Evolutionary conservation across 1,140 invertebrate genomes (phyloP), one percentile per base, ranked within the genome.

Genomic region (Bombus ignitus): DNA sequence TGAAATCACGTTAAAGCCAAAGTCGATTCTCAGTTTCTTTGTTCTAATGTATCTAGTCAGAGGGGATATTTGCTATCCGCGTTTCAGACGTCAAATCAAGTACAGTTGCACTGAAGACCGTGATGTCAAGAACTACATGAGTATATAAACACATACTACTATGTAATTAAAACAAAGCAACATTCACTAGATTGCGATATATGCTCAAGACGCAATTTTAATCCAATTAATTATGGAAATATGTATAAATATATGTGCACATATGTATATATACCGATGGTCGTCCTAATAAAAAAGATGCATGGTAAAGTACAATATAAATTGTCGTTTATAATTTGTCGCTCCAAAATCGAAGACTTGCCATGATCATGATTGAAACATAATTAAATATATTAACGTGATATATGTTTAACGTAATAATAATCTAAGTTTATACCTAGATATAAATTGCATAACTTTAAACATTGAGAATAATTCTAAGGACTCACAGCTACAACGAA

Each of bases 21-120:
- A 57, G 62, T 53, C 35, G 47, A 86, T 42, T 42, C 22, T 53
- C 6, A 44, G 25, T 28, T 62, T 37, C 77, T 84, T 87, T 84
- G 87, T 83, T 76, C 53, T 59, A 72, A 65, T 68, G 28, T 44
- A 59, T 87, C 25, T 37, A 84, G 37, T 79, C 22, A 28, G 65
- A 39, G 15, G 35, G 22, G 62, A n/a, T 32, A 80, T 18, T 66
- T 28, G 77, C 28, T 68, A 87, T 78, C 83, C 76, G 59, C 39
- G 76, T 37, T 83, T 39, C 65, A 83, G 57, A 76, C 44, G 65
- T 83, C 25, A 65, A n/a, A 42, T 12, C 53, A 53, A 85, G 89
- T 87, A 47, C 89, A 78, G 59, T 32, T 87, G 76, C 47, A 89
- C 88, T 80, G 66, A 86, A 53, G 25, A 15, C n/a, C n/a, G 5